Percentiles rank a stretch among this genome's conserved stretches.
Evolutionary conservation across 2,113 vertebrate genomes (phyloP).

Genomic region (Orcinus orca): DNA sequence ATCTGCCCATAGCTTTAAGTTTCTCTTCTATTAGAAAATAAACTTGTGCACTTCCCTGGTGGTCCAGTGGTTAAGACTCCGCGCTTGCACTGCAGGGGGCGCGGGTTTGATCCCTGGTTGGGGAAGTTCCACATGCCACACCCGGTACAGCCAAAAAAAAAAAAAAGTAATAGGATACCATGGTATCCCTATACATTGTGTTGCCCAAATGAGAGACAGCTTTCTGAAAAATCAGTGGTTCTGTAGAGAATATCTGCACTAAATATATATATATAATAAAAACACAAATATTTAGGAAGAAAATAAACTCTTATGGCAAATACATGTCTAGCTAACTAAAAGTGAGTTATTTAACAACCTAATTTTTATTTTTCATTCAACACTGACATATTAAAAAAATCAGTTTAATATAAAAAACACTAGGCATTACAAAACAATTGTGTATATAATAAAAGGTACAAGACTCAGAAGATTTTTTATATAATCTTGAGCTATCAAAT

Average conservation of each 20-base stretch:
- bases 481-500: background rate
- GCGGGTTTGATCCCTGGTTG: no score
- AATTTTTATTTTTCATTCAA: slow-evolving; percentile 39
- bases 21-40: slow-evolving; percentile 29
- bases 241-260: background rate
- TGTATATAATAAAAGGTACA: background rate
- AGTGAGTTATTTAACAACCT: background rate
- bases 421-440: slow-evolving; percentile 9
- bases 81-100: no score
- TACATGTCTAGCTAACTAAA: background rate
- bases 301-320: slow-evolving; percentile 19
- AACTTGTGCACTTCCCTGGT: background rate
- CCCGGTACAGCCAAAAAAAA: no score
- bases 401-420: slow-evolving; percentile 13
- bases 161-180: background rate
- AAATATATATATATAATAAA: background rate
- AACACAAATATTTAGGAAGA: background rate
- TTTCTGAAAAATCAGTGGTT: background rate
- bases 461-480: background rate
- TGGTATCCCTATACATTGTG: background rate
- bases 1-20: background rate
- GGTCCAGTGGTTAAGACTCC: no score
- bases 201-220: background rate
- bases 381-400: slow-evolving; percentile 18
- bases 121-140: no score